Conservation (phyloP, 2,888 invertebrate genomes). For the Pogonocherus hispidulus region DNA sequence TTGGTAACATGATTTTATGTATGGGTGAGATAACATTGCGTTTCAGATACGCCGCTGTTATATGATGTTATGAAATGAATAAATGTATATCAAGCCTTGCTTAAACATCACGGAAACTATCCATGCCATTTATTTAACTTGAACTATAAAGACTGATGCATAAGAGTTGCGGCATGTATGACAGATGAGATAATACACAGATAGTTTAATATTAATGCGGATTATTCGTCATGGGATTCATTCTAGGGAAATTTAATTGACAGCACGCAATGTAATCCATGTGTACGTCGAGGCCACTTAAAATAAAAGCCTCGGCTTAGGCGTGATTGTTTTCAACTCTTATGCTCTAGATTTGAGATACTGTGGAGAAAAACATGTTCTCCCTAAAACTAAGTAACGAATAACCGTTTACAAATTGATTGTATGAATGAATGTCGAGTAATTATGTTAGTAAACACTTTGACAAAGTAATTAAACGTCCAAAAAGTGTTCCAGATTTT, state of each 20-base stretch:
- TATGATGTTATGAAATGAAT: conserved; percentile 4
- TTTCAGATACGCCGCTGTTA: too few species aligned
- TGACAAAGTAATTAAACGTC: too few species aligned
- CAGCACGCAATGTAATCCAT: conserved; percentile 20
- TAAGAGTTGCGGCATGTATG: conserved; percentile 46
- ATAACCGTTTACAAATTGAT: too few species aligned
- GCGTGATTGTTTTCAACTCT: conserved; percentile 17
- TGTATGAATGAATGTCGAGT: too few species aligned
- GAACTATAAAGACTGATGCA: conserved; percentile 18
- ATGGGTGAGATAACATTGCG: too few species aligned
- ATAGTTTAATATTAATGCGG: conserved; percentile 35
- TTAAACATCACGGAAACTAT: conserved; percentile 13
- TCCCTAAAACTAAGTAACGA: too few species aligned
- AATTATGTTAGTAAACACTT: too few species aligned
- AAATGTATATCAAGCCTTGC: conserved; percentile 10
- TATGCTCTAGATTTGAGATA: conserved; percentile 7
- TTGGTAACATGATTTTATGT: too few species aligned
- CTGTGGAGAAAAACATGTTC: too few species aligned
- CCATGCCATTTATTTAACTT: conserved; percentile 2
- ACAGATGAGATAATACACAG: conserved; percentile 52
- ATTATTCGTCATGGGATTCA: conserved; percentile 26
- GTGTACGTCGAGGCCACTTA: conserved; percentile 4
- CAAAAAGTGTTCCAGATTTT: too few species aligned
- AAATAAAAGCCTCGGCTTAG: conserved; percentile 5
- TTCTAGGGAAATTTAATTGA: conserved; percentile 23